These are phyloP conservation scores for Jaculus jaculus DNA, from an alignment of 2,113 vertebrate species.

Conservation along the genomic window DNA sequence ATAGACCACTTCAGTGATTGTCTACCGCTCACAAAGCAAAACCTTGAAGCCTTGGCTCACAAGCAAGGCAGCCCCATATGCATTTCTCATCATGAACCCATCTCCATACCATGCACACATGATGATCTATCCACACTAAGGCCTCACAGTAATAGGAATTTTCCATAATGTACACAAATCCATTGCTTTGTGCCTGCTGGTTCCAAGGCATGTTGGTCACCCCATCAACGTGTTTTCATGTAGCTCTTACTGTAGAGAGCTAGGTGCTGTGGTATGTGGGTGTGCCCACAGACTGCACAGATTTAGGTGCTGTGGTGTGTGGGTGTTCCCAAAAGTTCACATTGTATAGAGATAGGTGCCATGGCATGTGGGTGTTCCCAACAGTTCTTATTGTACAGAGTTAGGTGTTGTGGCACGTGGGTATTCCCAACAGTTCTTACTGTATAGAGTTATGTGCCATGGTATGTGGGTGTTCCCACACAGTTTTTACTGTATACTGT, in stretches of 20 bases:
- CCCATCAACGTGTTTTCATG: neutral
- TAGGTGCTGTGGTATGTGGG: neutral
- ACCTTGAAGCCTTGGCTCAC: neutral
- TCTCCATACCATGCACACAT: neutral
- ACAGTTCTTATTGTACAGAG: too few species aligned
- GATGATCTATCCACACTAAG: neutral
- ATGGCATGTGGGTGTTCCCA: too few species aligned
- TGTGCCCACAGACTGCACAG: neutral
- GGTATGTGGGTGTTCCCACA: too few species aligned
- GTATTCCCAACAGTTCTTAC: too few species aligned
- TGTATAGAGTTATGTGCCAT: too few species aligned
- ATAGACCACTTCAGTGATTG: neutral
- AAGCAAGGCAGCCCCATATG: neutral
- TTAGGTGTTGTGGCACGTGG: too few species aligned
- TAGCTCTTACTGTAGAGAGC: neutral
- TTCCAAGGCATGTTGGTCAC: neutral
- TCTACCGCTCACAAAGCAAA: neutral
- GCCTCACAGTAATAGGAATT: neutral
- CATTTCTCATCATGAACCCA: neutral
- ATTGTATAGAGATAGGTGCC: too few species aligned
- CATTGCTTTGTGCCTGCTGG: neutral
- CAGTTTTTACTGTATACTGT: too few species aligned
- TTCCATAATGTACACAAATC: neutral
- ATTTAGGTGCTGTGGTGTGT: too few species aligned
- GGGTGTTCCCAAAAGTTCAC: too few species aligned